A percentile compares a stretch with the other conserved stretches of the same genome.
phyloP scores from a whole-genome alignment of 2,113 vertebrate species.

The Sporophila hypoxantha region DNA sequence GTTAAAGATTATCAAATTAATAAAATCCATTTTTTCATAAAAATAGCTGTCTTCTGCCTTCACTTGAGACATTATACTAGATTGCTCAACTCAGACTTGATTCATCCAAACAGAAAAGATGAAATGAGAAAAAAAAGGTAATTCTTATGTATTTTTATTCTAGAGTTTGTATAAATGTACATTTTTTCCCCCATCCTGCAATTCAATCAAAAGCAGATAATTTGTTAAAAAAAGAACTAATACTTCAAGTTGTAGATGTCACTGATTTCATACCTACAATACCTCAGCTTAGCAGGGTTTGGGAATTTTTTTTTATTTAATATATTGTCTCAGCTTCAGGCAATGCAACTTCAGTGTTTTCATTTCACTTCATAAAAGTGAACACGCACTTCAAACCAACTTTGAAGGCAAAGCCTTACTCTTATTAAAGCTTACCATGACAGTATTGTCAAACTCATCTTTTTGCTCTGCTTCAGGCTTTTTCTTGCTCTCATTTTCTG shows the following conservation, averaged over 20 bases:
- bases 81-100: neutral
- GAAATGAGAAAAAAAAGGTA: neutral
- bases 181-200: neutral
- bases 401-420: neutral
- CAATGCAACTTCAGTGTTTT: neutral
- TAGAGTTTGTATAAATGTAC: neutral
- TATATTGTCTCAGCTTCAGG: neutral
- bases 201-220: neutral
- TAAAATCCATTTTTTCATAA: neutral
- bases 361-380: neutral
- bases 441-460: neutral
- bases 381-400: neutral
- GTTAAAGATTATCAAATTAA: neutral
- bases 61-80: neutral
- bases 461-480: neutral
- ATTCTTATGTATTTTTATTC: neutral
- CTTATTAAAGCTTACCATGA: conserved; percentile 24
- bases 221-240: neutral
- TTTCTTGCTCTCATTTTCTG: neutral
- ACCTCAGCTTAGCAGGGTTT: neutral
- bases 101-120: neutral
- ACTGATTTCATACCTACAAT: neutral
- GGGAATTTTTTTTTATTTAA: neutral
- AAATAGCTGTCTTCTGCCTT: neutral
- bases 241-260: neutral